phyloP scores from a whole-genome alignment of 2,888 invertebrate species.

The Catocala fraxini region DNA sequence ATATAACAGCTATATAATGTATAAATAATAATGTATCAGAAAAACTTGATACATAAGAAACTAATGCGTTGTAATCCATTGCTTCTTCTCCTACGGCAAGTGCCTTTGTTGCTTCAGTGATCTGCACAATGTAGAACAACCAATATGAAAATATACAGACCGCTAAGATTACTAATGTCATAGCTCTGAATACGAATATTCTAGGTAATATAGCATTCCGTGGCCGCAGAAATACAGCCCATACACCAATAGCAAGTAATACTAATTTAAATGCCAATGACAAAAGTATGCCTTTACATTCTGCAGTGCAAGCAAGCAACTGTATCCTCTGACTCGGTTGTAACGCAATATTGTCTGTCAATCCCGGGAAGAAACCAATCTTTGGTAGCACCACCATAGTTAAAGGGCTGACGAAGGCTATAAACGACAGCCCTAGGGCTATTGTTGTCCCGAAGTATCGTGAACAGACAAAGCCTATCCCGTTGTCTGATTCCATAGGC shows the following conservation, averaged over 20 bases:
- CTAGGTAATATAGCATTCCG: constrained; percentile 96
- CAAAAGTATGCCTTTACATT: constrained; percentile 97
- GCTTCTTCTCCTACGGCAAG: constrained; percentile 93
- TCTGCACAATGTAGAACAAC: constrained; percentile 98
- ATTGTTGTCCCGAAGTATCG: constrained; percentile 94
- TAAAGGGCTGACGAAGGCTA: constrained; percentile 96
- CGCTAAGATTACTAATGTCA: constrained; percentile 95
- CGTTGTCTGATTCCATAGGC: constrained; percentile 92
- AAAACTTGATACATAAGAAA: constrained; percentile 97
- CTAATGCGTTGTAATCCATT: constrained; percentile 95
- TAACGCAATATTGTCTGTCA: constrained; percentile 90
- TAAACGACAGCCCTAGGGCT: constrained; percentile 92
- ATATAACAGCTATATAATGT: constrained; percentile 97
- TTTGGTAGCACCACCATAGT: constrained; percentile 98
- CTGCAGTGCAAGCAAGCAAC: constrained; percentile 94
- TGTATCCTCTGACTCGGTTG: constrained; percentile 91
- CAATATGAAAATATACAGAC: constrained; percentile 98
- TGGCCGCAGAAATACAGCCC: constrained; percentile 96
- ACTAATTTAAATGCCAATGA: constrained; percentile 97
- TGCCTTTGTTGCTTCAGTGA: constrained; percentile 93
- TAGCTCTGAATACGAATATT: constrained; percentile 96
- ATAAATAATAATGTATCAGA: constrained; percentile 98
- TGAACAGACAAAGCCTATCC: constrained; percentile 92
- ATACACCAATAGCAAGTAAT: constrained; percentile 95
- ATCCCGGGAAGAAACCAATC: constrained; percentile 93